These are phyloP conservation scores for Pogoniulus pusillus DNA, from an alignment of 2,797 vertebrate species.

Conservation along the genomic window DNA sequence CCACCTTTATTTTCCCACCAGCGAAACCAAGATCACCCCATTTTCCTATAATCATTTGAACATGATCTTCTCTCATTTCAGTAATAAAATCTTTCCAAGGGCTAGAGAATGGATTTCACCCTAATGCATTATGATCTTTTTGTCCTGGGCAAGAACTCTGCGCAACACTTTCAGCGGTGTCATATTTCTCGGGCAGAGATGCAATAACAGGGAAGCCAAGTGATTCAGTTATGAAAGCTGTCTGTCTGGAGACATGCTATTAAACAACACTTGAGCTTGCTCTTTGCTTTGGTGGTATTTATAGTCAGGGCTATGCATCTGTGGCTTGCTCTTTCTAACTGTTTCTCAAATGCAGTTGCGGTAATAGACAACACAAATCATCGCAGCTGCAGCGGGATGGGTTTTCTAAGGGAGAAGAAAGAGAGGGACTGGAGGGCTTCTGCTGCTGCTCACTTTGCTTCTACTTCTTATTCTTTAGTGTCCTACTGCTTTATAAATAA, in stretches of 20 bases:
- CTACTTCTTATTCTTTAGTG: neutral
- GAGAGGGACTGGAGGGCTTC: neutral
- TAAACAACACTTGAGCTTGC: slow-evolving; percentile 40
- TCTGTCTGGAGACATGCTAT: slow-evolving; percentile 39
- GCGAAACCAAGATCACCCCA: neutral
- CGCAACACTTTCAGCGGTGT: neutral
- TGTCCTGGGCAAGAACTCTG: neutral
- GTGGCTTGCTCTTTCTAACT: slow-evolving; percentile 6
- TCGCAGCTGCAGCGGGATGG: neutral
- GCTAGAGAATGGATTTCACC: neutral
- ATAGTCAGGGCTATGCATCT: slow-evolving; percentile 18
- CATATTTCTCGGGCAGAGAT: slow-evolving; percentile 50
- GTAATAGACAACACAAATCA: slow-evolving; percentile 17
- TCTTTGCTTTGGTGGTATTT: slow-evolving; percentile 42
- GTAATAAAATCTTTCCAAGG: neutral
- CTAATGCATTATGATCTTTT: neutral
- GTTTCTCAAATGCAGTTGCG: slow-evolving; percentile 3
- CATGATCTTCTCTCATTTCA: neutral
- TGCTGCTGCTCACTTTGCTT: neutral
- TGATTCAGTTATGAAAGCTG: slow-evolving; percentile 23
- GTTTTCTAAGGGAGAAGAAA: neutral
- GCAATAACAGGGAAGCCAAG: slow-evolving; percentile 20
- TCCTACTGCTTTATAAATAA: slow-evolving; percentile 5
- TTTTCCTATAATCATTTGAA: neutral
- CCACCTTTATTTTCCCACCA: neutral